These are phyloP conservation scores for Jaculus jaculus DNA, from an alignment of 2,113 vertebrate species.

Conservation along the genomic window DNA sequence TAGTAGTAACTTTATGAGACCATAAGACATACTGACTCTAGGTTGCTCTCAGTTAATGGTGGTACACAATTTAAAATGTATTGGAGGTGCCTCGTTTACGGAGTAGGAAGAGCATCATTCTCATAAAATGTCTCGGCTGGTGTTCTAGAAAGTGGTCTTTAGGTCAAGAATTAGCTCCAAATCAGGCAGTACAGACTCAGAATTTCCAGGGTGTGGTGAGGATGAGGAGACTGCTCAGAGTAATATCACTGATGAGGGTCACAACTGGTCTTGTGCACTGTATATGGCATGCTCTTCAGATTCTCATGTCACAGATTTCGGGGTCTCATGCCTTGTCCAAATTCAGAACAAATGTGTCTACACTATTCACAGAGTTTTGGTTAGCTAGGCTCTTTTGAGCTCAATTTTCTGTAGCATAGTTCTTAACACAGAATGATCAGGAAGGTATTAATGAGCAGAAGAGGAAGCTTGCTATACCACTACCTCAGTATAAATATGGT, in stretches of 20 bases:
- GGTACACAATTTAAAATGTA: neutral
- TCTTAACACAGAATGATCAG: neutral
- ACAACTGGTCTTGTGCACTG: neutral
- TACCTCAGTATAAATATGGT: neutral
- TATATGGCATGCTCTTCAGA: neutral
- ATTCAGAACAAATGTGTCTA: neutral
- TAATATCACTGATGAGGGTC: neutral
- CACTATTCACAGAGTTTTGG: neutral
- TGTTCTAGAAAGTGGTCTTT: neutral
- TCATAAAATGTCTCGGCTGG: neutral
- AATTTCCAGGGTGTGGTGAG: neutral
- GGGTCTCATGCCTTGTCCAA: neutral
- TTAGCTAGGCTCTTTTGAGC: constrained; percentile 11
- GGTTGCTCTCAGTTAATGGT: neutral
- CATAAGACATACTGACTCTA: neutral
- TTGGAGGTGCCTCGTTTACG: too few relatives aligned
- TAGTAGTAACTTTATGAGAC: neutral
- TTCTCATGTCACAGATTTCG: neutral
- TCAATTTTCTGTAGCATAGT: constrained; percentile 41
- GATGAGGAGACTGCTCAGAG: neutral
- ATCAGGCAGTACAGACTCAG: neutral
- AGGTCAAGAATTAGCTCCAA: neutral
- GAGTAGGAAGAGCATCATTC: too few relatives aligned
- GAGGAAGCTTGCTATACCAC: neutral
- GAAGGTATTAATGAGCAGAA: neutral